phyloP scores from a whole-genome alignment of 2,797 vertebrate genomes.

The Pseudotriccus pelzelni region DNA sequence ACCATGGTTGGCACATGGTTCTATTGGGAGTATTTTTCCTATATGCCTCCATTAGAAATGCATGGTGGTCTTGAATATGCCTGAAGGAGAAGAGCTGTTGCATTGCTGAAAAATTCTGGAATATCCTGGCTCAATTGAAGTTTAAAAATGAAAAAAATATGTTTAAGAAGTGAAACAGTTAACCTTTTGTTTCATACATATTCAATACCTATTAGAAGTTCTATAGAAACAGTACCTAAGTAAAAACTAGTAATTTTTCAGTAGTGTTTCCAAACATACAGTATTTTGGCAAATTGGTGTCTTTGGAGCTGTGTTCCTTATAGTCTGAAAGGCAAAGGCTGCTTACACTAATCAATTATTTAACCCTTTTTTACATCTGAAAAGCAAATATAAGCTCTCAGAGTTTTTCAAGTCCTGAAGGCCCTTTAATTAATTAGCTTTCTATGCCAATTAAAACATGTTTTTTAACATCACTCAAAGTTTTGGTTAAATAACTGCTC shows the following conservation, averaged over 20 bases:
- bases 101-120: not conserved
- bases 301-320: not conserved
- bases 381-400: constrained; percentile 30
- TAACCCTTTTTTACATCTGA: not conserved
- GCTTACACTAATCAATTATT: not conserved
- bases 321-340: not conserved
- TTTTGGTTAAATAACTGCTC: not conserved
- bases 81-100: not conserved
- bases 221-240: not conserved
- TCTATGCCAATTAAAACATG: not conserved
- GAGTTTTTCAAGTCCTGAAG: constrained; percentile 9
- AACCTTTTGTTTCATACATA: not conserved
- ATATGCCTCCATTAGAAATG: not conserved
- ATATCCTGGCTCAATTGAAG: not conserved
- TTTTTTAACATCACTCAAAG: not conserved
- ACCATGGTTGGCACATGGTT: not conserved
- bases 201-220: not conserved
- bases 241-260: not conserved
- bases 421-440: not conserved
- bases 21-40: not conserved
- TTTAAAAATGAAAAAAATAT: not conserved
- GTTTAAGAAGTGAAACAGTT: not conserved
- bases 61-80: not conserved
- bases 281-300: not conserved
- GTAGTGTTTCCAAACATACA: not conserved